Conservation (phyloP, 2,113 vertebrate genomes). For the Monopterus albus region DNA sequence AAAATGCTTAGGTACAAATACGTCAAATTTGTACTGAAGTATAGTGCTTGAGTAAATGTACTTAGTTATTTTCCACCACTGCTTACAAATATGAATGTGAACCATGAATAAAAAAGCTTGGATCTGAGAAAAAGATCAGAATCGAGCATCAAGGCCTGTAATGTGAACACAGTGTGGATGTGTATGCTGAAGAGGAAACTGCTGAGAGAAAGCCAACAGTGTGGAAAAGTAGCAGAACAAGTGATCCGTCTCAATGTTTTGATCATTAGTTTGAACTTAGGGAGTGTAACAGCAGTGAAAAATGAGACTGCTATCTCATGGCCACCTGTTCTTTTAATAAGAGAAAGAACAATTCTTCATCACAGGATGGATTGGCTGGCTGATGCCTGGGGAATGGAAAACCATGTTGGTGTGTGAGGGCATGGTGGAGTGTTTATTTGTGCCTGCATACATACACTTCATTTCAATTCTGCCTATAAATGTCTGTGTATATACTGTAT, state of each 20-base stretch:
- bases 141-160: too few relatives aligned
- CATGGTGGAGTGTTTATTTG: constrained; percentile 20
- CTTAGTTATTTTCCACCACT: too few relatives aligned
- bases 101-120: too few relatives aligned
- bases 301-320: constrained; percentile 67
- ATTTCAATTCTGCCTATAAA: constrained; percentile 20
- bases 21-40: too few relatives aligned
- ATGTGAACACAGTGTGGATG: too few relatives aligned
- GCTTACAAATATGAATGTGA: too few relatives aligned
- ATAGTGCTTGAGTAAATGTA: too few relatives aligned
- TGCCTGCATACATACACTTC: not conserved
- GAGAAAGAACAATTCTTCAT: constrained; percentile 68
- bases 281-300: constrained; percentile 66
- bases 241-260: constrained; percentile 61
- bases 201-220: constrained; percentile 28
- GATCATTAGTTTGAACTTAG: constrained; percentile 77
- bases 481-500: not conserved
- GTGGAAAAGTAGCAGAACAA: constrained; percentile 36
- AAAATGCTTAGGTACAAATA: too few relatives aligned
- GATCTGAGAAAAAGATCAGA: too few relatives aligned
- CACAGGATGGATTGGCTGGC: constrained; percentile 51
- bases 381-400: constrained; percentile 33
- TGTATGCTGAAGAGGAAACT: constrained; percentile 21
- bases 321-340: constrained; percentile 77
- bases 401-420: constrained; percentile 1